Evolutionary conservation across 2,113 vertebrate genomes (phyloP).

Genomic region (Salminus brasiliensis): DNA sequence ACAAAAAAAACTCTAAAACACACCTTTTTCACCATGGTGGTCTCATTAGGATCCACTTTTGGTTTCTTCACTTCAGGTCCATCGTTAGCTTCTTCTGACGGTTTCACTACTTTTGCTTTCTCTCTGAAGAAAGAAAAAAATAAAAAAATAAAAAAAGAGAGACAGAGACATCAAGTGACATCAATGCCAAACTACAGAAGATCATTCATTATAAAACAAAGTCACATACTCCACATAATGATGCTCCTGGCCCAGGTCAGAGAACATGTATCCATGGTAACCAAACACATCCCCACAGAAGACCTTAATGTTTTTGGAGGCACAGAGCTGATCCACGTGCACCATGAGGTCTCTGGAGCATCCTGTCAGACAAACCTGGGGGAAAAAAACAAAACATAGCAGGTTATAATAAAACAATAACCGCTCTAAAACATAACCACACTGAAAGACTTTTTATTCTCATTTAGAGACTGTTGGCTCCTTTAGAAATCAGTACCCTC

Average conservation of each 20-base stretch:
- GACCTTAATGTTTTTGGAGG: conserved; percentile 83
- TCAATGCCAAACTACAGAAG: not conserved
- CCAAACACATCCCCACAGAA: conserved; percentile 91
- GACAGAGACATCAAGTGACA: too few species aligned
- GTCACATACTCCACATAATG: conserved; percentile 89
- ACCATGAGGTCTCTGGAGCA: conserved; percentile 87
- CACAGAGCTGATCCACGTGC: conserved; percentile 86
- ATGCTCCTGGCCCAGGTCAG: conserved; percentile 86
- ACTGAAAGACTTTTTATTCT: not conserved
- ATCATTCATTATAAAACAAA: conserved; percentile 1
- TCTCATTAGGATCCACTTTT: conserved; percentile 84
- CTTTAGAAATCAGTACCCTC: too few species aligned
- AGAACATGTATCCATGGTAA: conserved; percentile 94
- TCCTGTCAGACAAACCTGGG: conserved; percentile 89
- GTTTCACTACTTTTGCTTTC: conserved; percentile 84
- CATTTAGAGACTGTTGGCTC: too few species aligned
- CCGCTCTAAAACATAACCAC: not conserved
- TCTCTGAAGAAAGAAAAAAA: conserved; percentile 81
- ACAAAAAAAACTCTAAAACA: too few species aligned
- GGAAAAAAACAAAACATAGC: not conserved
- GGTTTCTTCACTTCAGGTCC: conserved; percentile 87
- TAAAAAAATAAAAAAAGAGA: too few species aligned
- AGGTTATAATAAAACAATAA: not conserved
- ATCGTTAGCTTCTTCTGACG: conserved; percentile 72
- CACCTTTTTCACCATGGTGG: conserved; percentile 92